phyloP scores from a whole-genome alignment of 2,797 vertebrate species.

The Microctenopoma lineatum region DNA sequence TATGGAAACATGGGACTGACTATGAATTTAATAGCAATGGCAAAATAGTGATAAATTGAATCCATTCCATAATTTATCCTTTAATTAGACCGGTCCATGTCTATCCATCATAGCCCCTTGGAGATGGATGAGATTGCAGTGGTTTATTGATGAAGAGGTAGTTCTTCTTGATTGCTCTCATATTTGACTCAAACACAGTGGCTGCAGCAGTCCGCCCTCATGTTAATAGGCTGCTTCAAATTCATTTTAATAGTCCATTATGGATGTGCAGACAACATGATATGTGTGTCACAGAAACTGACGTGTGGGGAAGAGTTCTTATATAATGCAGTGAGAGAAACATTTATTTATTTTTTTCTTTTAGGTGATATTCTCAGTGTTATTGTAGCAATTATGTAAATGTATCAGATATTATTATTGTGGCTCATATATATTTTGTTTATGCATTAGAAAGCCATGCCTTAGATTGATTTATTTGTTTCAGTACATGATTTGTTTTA shows the following conservation, averaged over 20 bases:
- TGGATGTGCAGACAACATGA: conserved; percentile 12
- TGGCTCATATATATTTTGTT: too few species aligned
- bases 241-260: conserved; percentile 35
- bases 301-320: not conserved
- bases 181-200: conserved; percentile 74
- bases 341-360: too few species aligned
- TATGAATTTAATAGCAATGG: conserved; percentile 70
- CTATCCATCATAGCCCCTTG: conserved; percentile 70
- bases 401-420: too few species aligned
- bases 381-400: too few species aligned
- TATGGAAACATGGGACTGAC: conserved; percentile 61
- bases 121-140: conserved; percentile 74
- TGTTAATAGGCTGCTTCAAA: conserved; percentile 58
- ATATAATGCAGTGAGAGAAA: not conserved
- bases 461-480: too few species aligned
- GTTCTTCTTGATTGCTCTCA: conserved; percentile 79
- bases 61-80: conserved; percentile 80
- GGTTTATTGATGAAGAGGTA: conserved; percentile 80
- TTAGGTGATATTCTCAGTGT: too few species aligned
- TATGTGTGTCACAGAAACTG: not conserved
- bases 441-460: too few species aligned
- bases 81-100: conserved; percentile 78
- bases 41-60: conserved; percentile 77
- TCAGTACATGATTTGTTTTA: too few species aligned
- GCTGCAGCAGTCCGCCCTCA: conserved; percentile 44